Base-by-base conservation (phyloP, 2,113 vertebrate species). In the Aegotheles bennettii region DNA sequence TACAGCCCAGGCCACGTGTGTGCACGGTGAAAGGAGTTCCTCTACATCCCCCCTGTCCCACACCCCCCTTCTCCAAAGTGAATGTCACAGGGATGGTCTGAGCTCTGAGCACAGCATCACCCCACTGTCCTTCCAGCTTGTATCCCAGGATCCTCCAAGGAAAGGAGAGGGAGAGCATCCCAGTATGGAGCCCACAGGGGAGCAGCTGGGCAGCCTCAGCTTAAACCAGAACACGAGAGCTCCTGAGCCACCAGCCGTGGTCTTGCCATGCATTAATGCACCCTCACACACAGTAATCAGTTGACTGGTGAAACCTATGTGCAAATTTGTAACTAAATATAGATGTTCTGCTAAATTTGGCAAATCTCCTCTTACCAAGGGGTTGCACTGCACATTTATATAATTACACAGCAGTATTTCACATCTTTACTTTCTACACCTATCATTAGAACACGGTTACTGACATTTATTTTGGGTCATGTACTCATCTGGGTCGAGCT, bases 391-490 rank as follows among this genome's bases (percentile, higher is more conserved):
- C 63, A 36, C 87, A 68, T 87, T 92, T 84, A 87, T 76, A 15
- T 90, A 93, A 93, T 87, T 89, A 94, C 23, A 89, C 59, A 87
- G 88, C 35, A 78, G 69, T 48, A 71, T 71, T 96, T 90, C 79
- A 64, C 79, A 93, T 92, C 83, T 92, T 95, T 89, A 64, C 76
- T 93, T 87, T 90, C 84, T 90, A 93, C n/a, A 94, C 80, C 83
- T 90, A 87, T 89, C 92, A 94, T 95, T 92, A 96, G 82, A 68
- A 93, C 89, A 92, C 2, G 5, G 83, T 42, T 78, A 73, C 73
- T 86, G 88, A 90, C 83, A 79, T 81, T 81, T 90, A 71, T 95
- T 94, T 94, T 81, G 90, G 95, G 73, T 87, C 86, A 92, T n/a
- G 61, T 11, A 87, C 43, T 81, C 90, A 96, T 74, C 10, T 87